Evolutionary conservation across 2,797 vertebrate genomes (phyloP).

Genomic region (Decapterus maruadsi): DNA sequence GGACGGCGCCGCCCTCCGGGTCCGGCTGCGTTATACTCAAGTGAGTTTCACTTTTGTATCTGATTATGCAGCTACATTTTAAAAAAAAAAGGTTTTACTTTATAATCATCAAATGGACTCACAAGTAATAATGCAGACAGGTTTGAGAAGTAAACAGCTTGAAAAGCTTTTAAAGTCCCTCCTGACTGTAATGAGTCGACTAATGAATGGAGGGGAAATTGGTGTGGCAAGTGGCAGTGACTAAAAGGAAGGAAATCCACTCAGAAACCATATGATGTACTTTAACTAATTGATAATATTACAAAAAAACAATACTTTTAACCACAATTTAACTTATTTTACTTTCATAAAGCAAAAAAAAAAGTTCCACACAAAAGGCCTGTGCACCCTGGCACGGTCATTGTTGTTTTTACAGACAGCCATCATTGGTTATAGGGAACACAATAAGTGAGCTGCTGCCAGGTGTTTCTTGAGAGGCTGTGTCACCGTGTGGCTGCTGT

Average conservation of each 20-base stretch:
- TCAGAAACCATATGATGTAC: constrained; percentile 7
- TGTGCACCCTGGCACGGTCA: not conserved
- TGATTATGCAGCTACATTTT: not conserved
- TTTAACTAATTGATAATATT: not conserved
- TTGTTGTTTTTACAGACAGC: constrained; percentile 26
- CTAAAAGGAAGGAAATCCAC: constrained; percentile 4
- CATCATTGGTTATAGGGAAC: constrained; percentile 18
- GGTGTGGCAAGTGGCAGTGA: not conserved
- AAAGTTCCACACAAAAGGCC: too few relatives aligned
- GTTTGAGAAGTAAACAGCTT: not conserved
- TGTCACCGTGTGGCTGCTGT: constrained; percentile 3
- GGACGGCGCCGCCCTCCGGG: constrained; percentile 92
- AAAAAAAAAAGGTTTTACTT: not conserved
- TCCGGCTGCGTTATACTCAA: constrained; percentile 95
- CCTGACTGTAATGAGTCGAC: not conserved
- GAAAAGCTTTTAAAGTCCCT: not conserved
- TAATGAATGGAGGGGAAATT: not conserved
- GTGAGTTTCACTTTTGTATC: constrained; percentile 80
- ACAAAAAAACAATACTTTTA: not conserved
- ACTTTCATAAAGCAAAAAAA: too few relatives aligned
- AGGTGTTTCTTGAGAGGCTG: constrained; percentile 49
- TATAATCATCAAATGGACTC: too few relatives aligned
- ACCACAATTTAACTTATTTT: too few relatives aligned
- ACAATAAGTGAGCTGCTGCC: constrained; percentile 19
- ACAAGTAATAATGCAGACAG: not conserved